Percentiles rank a stretch among this genome's conserved stretches.
These are phyloP conservation scores for Dorcus hopei DNA, from an alignment of 2,888 invertebrate species.

Conservation along the genomic window DNA sequence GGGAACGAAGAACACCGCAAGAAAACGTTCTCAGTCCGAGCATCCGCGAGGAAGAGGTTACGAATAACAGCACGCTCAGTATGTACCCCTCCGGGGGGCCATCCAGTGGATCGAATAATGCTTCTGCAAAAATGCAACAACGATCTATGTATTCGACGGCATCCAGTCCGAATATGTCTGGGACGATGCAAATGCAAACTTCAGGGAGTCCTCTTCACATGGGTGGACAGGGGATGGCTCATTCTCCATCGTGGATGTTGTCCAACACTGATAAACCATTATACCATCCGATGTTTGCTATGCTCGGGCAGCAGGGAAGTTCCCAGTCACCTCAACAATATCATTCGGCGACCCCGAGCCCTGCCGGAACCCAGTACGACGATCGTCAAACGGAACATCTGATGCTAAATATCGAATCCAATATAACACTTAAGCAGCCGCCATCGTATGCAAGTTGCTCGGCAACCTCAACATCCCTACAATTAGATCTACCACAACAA, in stretches of 20 bases:
- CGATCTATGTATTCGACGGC: slow-evolving; percentile 65
- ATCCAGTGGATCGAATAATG: slow-evolving; percentile 36
- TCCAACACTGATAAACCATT: slow-evolving; percentile 65
- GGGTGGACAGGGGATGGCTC: slow-evolving; percentile 47
- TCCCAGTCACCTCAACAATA: slow-evolving; percentile 54
- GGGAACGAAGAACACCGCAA: slow-evolving; percentile 56
- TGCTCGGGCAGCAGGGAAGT: slow-evolving; percentile 59
- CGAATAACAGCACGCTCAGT: slow-evolving; percentile 66
- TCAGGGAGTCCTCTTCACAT: slow-evolving; percentile 46
- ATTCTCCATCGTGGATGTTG: slow-evolving; percentile 70
- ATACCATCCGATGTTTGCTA: slow-evolving; percentile 61
- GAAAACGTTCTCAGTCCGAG: slow-evolving; percentile 57
- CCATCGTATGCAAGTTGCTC: slow-evolving; percentile 61
- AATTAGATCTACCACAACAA: slow-evolving; percentile 55
- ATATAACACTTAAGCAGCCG: slow-evolving; percentile 59
- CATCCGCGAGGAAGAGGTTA: slow-evolving; percentile 70
- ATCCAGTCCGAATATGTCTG: slow-evolving; percentile 51
- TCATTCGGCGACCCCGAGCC: slow-evolving; percentile 51
- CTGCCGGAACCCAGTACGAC: slow-evolving; percentile 62
- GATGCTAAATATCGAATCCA: slow-evolving; percentile 59
- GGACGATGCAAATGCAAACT: slow-evolving; percentile 47
- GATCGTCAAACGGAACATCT: slow-evolving; percentile 62
- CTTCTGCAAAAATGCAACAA: slow-evolving; percentile 38
- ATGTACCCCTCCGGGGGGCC: slow-evolving; percentile 54
- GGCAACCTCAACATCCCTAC: slow-evolving; percentile 41